A percentile compares a stretch with the other conserved stretches of the same genome.
Conservation (phyloP, 1,140 invertebrate genomes). For the Lordiphosa collinella region DNA sequence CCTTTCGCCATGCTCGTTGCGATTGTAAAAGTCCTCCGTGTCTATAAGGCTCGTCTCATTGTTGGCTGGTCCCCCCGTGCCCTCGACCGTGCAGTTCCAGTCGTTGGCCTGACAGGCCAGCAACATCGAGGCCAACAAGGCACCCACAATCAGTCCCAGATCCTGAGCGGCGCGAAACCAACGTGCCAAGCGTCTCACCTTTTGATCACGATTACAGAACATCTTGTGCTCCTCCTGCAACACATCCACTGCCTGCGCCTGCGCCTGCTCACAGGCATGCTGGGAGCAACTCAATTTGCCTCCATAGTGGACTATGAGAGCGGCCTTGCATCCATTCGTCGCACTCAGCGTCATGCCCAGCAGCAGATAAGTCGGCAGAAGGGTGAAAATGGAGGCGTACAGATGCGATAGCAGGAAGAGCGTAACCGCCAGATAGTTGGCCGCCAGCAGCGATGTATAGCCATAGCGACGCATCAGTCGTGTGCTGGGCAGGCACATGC, state of each 20-base stretch:
- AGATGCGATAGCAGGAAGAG: constrained; percentile 83
- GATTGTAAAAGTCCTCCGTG: constrained; percentile 79
- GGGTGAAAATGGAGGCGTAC: constrained; percentile 83
- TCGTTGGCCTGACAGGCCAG: constrained; percentile 79
- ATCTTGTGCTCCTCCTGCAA: constrained; percentile 75
- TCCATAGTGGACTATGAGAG: constrained; percentile 83
- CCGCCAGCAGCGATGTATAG: constrained; percentile 80
- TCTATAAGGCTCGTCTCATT: constrained; percentile 21
- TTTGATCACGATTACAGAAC: constrained; percentile 78
- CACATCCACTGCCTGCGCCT: constrained; percentile 72
- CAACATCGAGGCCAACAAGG: constrained; percentile 80
- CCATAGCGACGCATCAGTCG: constrained; percentile 82
- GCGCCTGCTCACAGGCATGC: constrained; percentile 80
- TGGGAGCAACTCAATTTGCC: constrained; percentile 82
- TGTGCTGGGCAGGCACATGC: constrained; percentile 81
- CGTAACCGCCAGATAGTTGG: constrained; percentile 81
- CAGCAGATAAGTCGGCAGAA: constrained; percentile 82
- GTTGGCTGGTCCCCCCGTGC: background rate
- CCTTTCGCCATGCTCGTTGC: constrained; percentile 80
- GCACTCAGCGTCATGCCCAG: constrained; percentile 82
- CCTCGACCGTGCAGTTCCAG: constrained; percentile 52
- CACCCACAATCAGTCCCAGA: constrained; percentile 81
- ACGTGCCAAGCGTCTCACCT: constrained; percentile 70
- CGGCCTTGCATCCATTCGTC: constrained; percentile 81
- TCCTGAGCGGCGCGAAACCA: constrained; percentile 81